Base-by-base conservation (phyloP, 2,888 invertebrate genomes). In the Dromius quadrimaculatus region DNA sequence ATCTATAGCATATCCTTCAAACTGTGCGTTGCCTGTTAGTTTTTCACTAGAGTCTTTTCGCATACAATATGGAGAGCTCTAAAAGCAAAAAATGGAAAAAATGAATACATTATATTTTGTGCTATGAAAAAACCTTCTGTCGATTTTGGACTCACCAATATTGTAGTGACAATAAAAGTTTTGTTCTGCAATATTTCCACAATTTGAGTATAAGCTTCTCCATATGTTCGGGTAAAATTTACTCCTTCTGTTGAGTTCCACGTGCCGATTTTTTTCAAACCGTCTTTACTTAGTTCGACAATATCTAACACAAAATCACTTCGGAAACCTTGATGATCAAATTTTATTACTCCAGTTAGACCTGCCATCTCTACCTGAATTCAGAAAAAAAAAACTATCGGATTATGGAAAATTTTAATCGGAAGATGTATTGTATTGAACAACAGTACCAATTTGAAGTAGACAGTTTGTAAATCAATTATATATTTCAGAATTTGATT, bases 31-130 rank as follows among this genome's bases (percentile, higher is more conserved):
- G 36, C 96, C 97, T 2, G 88, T 88, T 61, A 96, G 85, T 73
- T 91, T 91, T 76, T 92, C 91, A 76, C 92, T 91, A 3, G 94
- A 92, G 79, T 93, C 92, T 82, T 93, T 96, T 74, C 93, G 85
- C 96, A 98, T 98, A 77, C 95, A 93, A 82, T 98, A 99, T 1
- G 98, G 98, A 62, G 94, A 89, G 82, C 97, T 97, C 96, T 98
- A 82, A 1, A 74, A 77, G 59, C 8, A 32, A 9, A 22, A 45
- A 41, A 2, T 41, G 1, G 41, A 13, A 13, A 8, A 41, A 13
- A 6, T 3, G 41, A 15, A 13, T n/a, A 11, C n/a, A n/a, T n/a
- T n/a, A n/a, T n/a, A n/a, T n/a, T 11, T 41, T 11, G 3, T 2
- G 41, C 41, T 41, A 28, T 8, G 28, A 28, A 6, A 28, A 28